phyloP scores from a whole-genome alignment of 1,140 invertebrate genomes.

The Orchesella cincta region DNA sequence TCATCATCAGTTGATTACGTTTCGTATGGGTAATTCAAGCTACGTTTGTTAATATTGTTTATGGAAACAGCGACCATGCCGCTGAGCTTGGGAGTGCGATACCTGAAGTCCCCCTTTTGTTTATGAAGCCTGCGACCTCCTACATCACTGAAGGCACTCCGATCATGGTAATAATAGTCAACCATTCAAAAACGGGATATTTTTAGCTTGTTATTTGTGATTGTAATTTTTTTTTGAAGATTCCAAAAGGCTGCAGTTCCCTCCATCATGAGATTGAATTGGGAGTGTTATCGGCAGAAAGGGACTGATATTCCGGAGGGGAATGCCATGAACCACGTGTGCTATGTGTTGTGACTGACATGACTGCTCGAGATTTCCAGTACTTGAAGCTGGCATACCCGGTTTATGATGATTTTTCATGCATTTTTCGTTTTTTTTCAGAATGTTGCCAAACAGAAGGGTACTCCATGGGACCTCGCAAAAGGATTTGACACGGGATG shows the following conservation, averaged over 20 bases:
- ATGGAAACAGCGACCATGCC: conserved; percentile 64
- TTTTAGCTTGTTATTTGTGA: too few species aligned
- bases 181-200: neutral
- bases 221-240: conserved; percentile 58
- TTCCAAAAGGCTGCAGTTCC: conserved; percentile 64
- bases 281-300: conserved; percentile 71
- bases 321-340: conserved; percentile 67
- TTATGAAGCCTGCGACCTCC: conserved; percentile 71
- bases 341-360: conserved; percentile 75
- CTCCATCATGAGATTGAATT: conserved; percentile 81
- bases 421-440: conserved; percentile 53
- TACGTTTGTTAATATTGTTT: too few species aligned
- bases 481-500: conserved; percentile 83
- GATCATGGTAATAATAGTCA: conserved; percentile 63
- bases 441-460: conserved; percentile 65
- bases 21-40: too few species aligned
- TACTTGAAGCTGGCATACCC: too few species aligned
- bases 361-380: conserved; percentile 68
- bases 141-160: conserved; percentile 66
- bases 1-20: too few species aligned
- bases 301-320: conserved; percentile 63
- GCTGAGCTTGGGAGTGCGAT: conserved; percentile 65
- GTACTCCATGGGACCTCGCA: conserved; percentile 73
- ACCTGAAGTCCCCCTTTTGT: conserved; percentile 69
- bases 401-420: neutral